These are phyloP conservation scores for Phytoseiulus persimilis DNA, from an alignment of 2,888 invertebrate genomes.

Conservation along the genomic window DNA sequence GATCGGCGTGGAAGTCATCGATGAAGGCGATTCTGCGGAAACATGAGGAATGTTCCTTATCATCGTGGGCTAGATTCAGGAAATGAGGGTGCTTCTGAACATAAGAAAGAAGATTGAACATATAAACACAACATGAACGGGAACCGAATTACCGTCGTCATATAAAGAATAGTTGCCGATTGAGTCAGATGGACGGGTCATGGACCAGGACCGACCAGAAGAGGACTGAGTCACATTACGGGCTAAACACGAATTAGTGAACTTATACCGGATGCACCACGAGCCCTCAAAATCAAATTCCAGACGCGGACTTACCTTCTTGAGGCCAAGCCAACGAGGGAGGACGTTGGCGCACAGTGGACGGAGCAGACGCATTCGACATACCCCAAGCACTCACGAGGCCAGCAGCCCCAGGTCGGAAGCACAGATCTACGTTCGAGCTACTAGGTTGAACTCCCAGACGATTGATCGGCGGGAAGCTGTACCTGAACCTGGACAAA, in stretches of 20 bases:
- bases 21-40: background rate
- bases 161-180: background rate
- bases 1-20: background rate
- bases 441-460: background rate
- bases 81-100: no score
- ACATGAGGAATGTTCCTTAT: background rate
- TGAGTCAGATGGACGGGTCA: background rate
- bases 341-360: background rate
- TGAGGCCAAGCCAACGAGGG: background rate
- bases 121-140: background rate
- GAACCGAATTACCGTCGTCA: background rate
- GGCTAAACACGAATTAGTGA: no score
- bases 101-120: no score
- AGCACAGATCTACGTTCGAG: background rate
- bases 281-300: no score
- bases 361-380: background rate
- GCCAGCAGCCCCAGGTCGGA: background rate
- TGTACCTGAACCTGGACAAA: background rate
- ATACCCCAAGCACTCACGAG: background rate
- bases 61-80: no score
- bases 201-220: no score
- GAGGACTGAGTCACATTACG: no score
- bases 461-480: background rate
- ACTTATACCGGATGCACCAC: no score
- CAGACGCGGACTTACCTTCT: background rate